Conservation (phyloP, 2,113 vertebrate genomes). For the Pan paniscus region DNA sequence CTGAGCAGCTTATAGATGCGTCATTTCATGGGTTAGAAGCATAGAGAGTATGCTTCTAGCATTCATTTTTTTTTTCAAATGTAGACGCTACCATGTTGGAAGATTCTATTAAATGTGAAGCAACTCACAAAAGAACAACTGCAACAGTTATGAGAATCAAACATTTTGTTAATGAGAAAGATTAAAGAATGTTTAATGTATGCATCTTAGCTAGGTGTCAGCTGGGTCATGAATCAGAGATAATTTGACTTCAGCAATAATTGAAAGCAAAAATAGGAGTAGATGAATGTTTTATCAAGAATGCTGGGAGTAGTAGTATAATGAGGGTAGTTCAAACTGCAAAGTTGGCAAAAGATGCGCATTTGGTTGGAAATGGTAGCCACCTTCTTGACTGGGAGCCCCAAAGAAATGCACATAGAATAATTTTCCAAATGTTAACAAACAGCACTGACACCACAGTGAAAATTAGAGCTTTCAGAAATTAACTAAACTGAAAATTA, state of each 20-base stretch:
- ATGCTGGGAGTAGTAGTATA: background rate
- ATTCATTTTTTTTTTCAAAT: background rate
- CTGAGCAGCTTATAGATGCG: background rate
- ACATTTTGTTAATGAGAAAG: background rate
- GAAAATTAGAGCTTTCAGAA: conserved; percentile 47
- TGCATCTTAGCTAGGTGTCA: background rate
- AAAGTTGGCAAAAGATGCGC: background rate
- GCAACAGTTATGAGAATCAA: background rate
- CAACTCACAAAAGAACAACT: background rate
- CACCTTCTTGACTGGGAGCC: background rate
- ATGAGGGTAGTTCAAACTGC: background rate
- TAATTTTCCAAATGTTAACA: background rate
- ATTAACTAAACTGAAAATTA: conserved; percentile 48
- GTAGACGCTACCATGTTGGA: background rate
- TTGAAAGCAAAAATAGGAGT: background rate
- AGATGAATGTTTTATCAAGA: background rate
- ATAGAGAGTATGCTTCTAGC: background rate
- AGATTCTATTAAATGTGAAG: background rate
- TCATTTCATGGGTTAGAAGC: background rate
- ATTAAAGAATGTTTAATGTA: background rate
- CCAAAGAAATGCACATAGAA: background rate
- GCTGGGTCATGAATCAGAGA: background rate
- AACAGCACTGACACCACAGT: background rate
- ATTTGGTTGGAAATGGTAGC: background rate
- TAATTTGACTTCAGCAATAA: background rate